Percentiles rank a stretch among this genome's conserved stretches.
Evolutionary conservation across 1,140 invertebrate species (phyloP).

Genomic region (Chlorops oryzae): DNA sequence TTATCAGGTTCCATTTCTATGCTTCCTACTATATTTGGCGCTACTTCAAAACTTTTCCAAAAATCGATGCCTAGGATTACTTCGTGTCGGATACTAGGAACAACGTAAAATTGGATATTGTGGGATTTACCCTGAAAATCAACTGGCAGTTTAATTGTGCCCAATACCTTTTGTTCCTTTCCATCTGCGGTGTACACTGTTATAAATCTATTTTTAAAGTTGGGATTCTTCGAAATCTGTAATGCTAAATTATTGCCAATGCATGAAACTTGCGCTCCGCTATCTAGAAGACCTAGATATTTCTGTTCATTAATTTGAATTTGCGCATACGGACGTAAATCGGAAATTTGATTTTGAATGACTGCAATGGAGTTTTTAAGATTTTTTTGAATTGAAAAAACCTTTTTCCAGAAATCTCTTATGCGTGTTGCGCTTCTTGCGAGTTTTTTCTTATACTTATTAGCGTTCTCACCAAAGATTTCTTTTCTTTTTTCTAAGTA

Average conservation of each 20-base stretch:
- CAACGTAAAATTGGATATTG: conserved; percentile 10
- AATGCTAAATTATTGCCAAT: neutral
- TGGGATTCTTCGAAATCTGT: neutral
- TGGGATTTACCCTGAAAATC: conserved; percentile 4
- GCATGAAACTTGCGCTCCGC: conserved; percentile 13
- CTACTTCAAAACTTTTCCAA: conserved; percentile 11
- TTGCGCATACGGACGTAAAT: conserved; percentile 13
- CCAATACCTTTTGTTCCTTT: neutral
- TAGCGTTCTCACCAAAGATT: no score
- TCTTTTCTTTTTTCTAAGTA: no score
- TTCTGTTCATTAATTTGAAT: neutral
- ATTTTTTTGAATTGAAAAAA: no score
- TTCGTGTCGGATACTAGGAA: conserved; percentile 6
- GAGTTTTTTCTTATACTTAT: no score
- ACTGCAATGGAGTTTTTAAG: no score
- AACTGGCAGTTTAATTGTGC: neutral
- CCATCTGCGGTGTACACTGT: conserved; percentile 10
- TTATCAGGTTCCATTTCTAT: neutral
- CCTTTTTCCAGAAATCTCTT: conserved; percentile 1
- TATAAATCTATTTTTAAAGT: conserved; percentile 1
- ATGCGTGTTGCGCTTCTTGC: no score
- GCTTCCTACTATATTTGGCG: neutral
- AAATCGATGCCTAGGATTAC: conserved; percentile 17
- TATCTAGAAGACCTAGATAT: conserved; percentile 7
- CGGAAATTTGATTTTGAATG: neutral